These are phyloP conservation scores for Peromyscus californicus DNA, from an alignment of 2,113 vertebrate genomes.

Conservation along the genomic window DNA sequence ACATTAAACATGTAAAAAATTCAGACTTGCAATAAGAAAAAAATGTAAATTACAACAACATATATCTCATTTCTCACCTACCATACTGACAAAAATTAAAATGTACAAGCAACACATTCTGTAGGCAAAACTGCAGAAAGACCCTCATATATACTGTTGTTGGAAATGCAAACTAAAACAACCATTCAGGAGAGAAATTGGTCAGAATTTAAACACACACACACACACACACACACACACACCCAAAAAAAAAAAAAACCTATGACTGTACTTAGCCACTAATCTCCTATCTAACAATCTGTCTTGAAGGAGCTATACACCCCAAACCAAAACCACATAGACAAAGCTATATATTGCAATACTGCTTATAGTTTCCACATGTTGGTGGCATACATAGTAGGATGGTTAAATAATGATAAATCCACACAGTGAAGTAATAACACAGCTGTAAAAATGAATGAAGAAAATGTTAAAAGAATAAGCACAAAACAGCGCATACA, in stretches of 20 bases:
- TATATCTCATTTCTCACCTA: conserved; percentile 18
- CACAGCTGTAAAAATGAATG: not conserved
- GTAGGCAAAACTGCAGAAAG: not conserved
- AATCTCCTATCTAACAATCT: not conserved
- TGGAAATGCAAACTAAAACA: conserved; percentile 3
- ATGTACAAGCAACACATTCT: conserved; percentile 10
- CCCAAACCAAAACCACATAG: not conserved
- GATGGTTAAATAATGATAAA: not conserved
- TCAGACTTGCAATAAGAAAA: conserved; percentile 22
- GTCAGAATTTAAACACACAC: not conserved
- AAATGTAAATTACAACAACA: conserved; percentile 50
- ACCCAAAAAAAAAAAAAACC: too few species aligned
- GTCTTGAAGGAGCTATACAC: not conserved
- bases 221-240: too few species aligned
- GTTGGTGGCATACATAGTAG: not conserved
- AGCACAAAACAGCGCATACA: not conserved
- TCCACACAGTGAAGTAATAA: not conserved
- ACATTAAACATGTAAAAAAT: conserved; percentile 31
- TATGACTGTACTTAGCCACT: too few species aligned
- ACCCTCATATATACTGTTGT: not conserved
- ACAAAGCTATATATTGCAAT: not conserved
- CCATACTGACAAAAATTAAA: not conserved
- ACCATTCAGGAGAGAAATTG: conserved; percentile 7
- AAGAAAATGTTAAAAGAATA: not conserved
- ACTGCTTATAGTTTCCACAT: not conserved